Base-by-base conservation (phyloP, 2,797 vertebrate genomes). In the Catostomus latipinnis region DNA sequence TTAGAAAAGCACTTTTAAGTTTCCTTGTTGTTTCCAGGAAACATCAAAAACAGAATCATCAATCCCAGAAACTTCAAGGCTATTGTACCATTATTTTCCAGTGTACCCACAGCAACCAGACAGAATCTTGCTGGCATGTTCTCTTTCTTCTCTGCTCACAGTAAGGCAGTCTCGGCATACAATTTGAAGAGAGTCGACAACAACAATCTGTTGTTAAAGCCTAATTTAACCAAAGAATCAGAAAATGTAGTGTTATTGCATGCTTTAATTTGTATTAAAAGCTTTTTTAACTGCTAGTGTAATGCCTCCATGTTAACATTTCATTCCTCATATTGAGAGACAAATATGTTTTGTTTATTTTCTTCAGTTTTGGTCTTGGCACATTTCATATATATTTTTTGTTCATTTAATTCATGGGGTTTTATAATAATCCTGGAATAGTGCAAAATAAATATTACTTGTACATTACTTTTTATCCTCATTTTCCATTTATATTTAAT, bases 21-120 rank as follows among this genome's bases (percentile, higher is more conserved):
- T 49, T 6, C 5, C 43, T 9, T 74, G 22, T 68, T 76, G 53
- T 57, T 71, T 82, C 77, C 74, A 52, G 61, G 76, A 70, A 82
- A 74, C 62, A 53, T 74, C 50, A 74, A 78, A 81, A 78, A 81
- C 82, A 84, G 52, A 80, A 82, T 72, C 82, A 78, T 84, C 71
- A 84, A 79, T 86, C 81, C 34, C 16, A 67, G 71, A 75, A 84
- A 72, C 81, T n/a, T 34, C 34, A 34, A 34, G 34, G 34, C 34
- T 34, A 34, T 34, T 34, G 70, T 34, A 72, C 76, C 73, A 70
- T 81, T 81, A 34, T 34, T 82, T 69, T 52, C 68, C 75, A 65
- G 61, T 76, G 72, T 76, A 50, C 60, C 71, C 78, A 74, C 78
- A 81, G 85, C 67, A 84, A 84, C 82, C 71, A 76, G 71, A 75